Evolutionary conservation across 2,797 vertebrate species (phyloP), one percentile per base, ranked within the genome.

Genomic region (Caiman crocodilus): DNA sequence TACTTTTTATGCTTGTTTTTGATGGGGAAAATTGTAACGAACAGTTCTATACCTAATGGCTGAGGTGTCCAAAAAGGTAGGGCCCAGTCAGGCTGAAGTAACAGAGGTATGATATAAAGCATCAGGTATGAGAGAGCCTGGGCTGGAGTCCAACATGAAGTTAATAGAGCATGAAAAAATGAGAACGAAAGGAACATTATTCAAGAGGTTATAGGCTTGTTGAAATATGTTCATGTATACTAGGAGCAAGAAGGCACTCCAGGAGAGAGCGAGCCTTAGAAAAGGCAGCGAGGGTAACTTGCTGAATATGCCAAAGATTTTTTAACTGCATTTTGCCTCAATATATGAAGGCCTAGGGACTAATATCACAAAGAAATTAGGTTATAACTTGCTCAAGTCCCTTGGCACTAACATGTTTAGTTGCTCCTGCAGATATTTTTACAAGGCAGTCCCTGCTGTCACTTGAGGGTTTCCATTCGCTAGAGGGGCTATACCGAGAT

Each of bases 221-320:
- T 84, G 50, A 60, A 92, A 89, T 92, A 80, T 86, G 76, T 94
- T 94, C 96, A 84, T 13, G 64, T 88, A 92, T 91, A 91, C 95
- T 89, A 92, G 81, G 93, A 96, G 93, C 92, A 90, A 92, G 94
- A 93, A 96, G 94, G 95, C 96, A 95, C 88, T 92, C 74, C 74
- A 96, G 76, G 80, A 88, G 83, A 93, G 81, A 89, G 87, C 87
- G 94, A 91, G 91, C 91, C 91, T 95, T 92, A 76, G 76, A 50
- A 64, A 75, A 94, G 90, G 85, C 91, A 94, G 64, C 0, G 4
- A 96, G 94, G 94, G 92, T 96, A 95, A 78, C 18, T 5, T 1
- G 13, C 81, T 97, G 96, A 71, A 0, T 1, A 65, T 89, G 95
- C 96, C 96, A 97, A 95, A 96, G 84, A 96, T 95, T 95, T 50